Conservation (phyloP, 2,888 invertebrate genomes). For the Tipula vernalis region DNA sequence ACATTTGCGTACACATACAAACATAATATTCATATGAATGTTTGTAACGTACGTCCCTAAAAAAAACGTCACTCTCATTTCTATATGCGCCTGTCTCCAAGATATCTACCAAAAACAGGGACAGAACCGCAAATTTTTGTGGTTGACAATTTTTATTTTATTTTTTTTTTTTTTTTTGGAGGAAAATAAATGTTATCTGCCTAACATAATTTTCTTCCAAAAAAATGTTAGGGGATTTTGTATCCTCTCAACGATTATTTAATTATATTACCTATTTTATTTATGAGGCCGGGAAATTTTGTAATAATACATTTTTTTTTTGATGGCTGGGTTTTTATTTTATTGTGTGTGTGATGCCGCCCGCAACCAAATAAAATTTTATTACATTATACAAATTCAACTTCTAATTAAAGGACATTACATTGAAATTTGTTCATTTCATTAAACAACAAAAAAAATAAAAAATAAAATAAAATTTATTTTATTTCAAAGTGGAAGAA, state of each 20-base stretch:
- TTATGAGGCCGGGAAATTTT: background rate
- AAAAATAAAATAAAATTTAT: too few relatives aligned
- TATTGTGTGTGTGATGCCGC: background rate
- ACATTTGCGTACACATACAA: background rate
- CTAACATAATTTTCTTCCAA: background rate
- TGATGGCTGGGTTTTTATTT: background rate
- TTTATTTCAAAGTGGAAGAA: background rate
- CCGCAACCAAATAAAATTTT: background rate
- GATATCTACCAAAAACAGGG: background rate
- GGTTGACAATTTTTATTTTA: background rate
- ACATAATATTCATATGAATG: background rate
- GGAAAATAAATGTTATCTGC: background rate
- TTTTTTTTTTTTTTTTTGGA: too few relatives aligned
- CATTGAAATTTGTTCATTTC: background rate
- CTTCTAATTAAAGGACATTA: background rate
- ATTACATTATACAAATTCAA: background rate
- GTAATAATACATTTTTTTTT: background rate
- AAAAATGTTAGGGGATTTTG: background rate
- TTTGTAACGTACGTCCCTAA: background rate
- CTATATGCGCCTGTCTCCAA: background rate
- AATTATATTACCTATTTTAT: background rate
- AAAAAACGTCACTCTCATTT: background rate
- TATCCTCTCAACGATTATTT: background rate
- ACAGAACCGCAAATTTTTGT: background rate
- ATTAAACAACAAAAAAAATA: background rate